Evolutionary conservation across 2,797 vertebrate species (phyloP).

Genomic region (Paguma larvata): DNA sequence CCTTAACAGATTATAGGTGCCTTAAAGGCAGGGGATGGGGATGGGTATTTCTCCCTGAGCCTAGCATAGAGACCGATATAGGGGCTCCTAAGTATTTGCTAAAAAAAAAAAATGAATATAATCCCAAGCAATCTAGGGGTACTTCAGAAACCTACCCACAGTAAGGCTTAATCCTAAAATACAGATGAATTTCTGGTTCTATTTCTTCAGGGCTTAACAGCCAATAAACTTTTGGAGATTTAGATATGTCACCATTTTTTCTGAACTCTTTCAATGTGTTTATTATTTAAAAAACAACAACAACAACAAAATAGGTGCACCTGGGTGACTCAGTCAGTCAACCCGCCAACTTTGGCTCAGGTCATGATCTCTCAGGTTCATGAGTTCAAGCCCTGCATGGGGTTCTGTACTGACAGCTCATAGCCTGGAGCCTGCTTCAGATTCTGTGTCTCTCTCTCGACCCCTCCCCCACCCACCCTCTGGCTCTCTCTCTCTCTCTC

Average conservation of each 20-base stretch:
- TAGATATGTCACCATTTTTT: background rate
- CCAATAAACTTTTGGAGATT: background rate
- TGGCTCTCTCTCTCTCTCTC: too few relatives aligned
- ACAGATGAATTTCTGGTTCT: background rate
- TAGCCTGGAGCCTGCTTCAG: too few relatives aligned
- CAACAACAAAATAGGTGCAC: too few relatives aligned
- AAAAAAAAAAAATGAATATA: background rate
- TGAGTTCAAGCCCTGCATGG: too few relatives aligned
- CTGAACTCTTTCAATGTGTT: background rate
- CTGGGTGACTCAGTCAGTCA: too few relatives aligned
- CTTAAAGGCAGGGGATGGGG: background rate
- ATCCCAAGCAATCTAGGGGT: background rate
- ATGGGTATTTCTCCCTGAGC: background rate
- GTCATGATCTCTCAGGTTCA: too few relatives aligned
- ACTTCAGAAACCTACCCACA: background rate
- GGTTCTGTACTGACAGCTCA: too few relatives aligned
- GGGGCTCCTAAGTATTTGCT: background rate
- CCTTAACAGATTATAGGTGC: background rate
- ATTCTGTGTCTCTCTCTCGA: too few relatives aligned
- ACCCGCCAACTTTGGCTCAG: too few relatives aligned
- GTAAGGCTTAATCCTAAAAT: background rate
- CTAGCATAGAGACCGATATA: background rate
- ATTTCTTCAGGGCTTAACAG: background rate
- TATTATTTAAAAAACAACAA: background rate
- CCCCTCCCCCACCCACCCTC: too few relatives aligned